phyloP scores from a whole-genome alignment of 2,797 vertebrate species.

The Bothrops alternatus region DNA sequence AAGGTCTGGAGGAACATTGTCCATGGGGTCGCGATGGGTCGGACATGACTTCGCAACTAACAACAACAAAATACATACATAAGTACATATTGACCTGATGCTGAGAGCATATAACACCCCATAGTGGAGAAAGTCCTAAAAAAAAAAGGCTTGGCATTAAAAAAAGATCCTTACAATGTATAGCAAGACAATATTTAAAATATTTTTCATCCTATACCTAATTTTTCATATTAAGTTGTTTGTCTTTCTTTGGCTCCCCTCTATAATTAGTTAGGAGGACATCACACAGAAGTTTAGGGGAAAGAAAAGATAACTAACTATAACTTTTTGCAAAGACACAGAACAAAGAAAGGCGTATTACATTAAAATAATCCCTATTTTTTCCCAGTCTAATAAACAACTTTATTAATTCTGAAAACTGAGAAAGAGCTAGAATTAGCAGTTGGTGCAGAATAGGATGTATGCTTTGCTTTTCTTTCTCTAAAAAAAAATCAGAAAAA shows the following conservation, averaged over 20 bases:
- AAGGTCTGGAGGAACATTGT: no score
- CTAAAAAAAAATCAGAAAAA: constrained; percentile 13
- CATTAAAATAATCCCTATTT: constrained; percentile 39
- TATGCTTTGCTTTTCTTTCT: constrained; percentile 35
- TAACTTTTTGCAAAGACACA: background rate
- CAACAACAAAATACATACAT: background rate
- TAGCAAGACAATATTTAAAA: background rate
- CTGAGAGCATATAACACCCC: background rate
- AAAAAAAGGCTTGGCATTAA: background rate
- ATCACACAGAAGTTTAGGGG: background rate
- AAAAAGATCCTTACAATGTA: background rate
- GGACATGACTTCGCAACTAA: no score
- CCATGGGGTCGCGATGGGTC: no score
- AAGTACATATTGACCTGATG: constrained; percentile 26
- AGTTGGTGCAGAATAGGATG: constrained; percentile 50
- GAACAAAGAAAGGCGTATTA: background rate
- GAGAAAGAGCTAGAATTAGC: constrained; percentile 48
- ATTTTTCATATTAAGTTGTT: background rate
- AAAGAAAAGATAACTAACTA: constrained; percentile 1
- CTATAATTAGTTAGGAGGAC: background rate
- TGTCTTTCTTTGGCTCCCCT: background rate
- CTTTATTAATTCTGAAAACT: constrained; percentile 45
- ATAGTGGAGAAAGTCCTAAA: constrained; percentile 12
- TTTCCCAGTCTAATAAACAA: constrained; percentile 39
- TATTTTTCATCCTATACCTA: background rate